A percentile compares a stretch with the other conserved stretches of the same genome.
Evolutionary conservation across 2,797 vertebrate genomes (phyloP).

Genomic region (Tadarida brasiliensis): DNA sequence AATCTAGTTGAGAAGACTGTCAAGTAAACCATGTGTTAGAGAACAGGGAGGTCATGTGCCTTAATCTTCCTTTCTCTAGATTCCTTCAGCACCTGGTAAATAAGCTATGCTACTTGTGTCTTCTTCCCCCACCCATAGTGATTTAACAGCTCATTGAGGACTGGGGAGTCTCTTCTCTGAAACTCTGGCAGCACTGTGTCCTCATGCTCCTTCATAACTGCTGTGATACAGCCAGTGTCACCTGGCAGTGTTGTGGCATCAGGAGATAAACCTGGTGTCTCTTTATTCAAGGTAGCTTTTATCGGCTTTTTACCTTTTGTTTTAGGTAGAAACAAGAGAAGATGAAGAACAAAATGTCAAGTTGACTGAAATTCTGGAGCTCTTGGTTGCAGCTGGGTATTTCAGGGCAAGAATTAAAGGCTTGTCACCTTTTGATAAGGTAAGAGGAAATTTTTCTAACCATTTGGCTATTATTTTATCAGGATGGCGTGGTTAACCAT

Average conservation of each 20-base stretch:
- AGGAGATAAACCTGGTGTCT: background rate
- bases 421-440: constrained; percentile 98
- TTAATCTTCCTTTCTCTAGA: background rate
- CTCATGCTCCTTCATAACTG: background rate
- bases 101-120: background rate
- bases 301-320: background rate
- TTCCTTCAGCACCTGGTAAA: background rate
- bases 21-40: background rate
- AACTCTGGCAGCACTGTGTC: background rate
- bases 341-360: constrained; percentile 98
- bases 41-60: background rate
- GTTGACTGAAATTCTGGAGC: constrained; percentile 95
- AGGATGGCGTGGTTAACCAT: background rate
- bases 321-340: constrained; percentile 96
- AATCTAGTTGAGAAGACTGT: background rate
- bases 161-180: background rate
- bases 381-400: constrained; percentile 97
- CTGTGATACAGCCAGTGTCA: background rate
- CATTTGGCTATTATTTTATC: background rate
- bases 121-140: fast-evolving
- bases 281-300: constrained; percentile 38
- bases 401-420: constrained; percentile 98
- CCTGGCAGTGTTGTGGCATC: background rate
- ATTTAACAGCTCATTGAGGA: background rate
- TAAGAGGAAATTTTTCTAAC: constrained; percentile 78